These are phyloP conservation scores for Lepetodrilus schrolli DNA, from an alignment of 2,888 invertebrate species.

Conservation along the genomic window DNA sequence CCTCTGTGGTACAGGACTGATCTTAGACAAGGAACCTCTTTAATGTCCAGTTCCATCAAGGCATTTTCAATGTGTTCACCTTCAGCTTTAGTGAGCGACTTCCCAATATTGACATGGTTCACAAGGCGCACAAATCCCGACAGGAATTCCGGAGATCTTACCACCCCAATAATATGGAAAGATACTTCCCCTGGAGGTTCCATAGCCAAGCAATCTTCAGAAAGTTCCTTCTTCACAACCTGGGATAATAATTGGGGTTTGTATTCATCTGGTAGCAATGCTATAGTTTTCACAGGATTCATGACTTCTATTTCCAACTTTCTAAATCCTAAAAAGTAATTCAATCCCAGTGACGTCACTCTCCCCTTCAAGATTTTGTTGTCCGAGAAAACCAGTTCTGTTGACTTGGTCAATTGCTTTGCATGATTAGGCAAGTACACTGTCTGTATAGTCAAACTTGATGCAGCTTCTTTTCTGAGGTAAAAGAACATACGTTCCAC, in stretches of 20 bases:
- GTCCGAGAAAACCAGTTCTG: constrained; percentile 35
- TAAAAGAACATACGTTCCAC: constrained; percentile 26
- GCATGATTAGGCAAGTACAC: constrained; percentile 33
- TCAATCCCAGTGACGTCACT: background rate
- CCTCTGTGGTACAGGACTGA: background rate
- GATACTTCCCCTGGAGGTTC: background rate
- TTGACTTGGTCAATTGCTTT: constrained; percentile 28
- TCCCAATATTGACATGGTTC: background rate
- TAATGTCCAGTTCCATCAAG: background rate
- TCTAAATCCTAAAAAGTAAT: constrained; percentile 35
- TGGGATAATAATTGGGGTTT: constrained; percentile 47
- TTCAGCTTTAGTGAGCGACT: background rate
- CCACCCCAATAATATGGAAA: background rate
- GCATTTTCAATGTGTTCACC: background rate
- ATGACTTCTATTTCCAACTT: constrained; percentile 17
- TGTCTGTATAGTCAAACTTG: background rate
- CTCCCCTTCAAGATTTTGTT: constrained; percentile 26
- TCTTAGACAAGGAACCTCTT: background rate
- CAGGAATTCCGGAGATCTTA: background rate
- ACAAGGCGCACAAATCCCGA: constrained; percentile 2
- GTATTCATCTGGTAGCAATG: constrained; percentile 37
- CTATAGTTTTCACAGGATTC: constrained; percentile 32
- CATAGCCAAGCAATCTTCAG: background rate
- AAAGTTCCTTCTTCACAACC: constrained; percentile 45
- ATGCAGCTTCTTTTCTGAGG: background rate